These are phyloP conservation scores for Akabosia matsudoensis DNA, from an alignment of 1,140 invertebrate species.

Conservation along the genomic window DNA sequence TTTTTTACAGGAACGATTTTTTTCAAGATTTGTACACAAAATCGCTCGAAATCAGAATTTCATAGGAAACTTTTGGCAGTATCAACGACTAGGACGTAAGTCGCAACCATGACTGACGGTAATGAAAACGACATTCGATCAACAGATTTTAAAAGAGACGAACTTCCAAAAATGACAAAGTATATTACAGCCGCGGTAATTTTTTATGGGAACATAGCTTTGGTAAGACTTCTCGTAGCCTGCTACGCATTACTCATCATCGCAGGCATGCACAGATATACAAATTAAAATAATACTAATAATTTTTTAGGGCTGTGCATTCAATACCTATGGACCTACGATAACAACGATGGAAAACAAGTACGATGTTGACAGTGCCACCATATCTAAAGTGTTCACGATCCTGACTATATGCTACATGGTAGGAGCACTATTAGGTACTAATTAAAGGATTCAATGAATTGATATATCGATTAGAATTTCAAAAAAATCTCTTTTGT, in stretches of 20 bases:
- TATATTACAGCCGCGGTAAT: neutral
- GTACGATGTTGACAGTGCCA: neutral
- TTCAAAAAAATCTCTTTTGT: neutral
- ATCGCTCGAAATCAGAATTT: no score
- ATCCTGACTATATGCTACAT: neutral
- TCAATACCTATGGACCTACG: neutral
- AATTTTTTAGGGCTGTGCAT: constrained; percentile 2
- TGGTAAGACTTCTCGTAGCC: no score
- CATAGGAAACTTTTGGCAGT: no score
- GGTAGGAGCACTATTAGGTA: constrained; percentile 7
- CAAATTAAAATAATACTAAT: neutral
- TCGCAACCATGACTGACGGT: no score
- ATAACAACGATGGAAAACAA: neutral
- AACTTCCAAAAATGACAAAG: neutral
- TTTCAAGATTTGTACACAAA: no score
- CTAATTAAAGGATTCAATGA: neutral
- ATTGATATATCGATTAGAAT: neutral
- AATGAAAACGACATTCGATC: neutral
- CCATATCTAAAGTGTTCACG: neutral
- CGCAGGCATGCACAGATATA: neutral
- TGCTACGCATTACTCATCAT: no score
- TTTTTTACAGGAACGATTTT: no score
- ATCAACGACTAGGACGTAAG: no score
- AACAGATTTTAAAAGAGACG: neutral
- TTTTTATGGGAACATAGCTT: constrained; percentile 7